Evolutionary conservation across 2,113 vertebrate genomes (phyloP).

Genomic region (Ceyx cyanopectus): DNA sequence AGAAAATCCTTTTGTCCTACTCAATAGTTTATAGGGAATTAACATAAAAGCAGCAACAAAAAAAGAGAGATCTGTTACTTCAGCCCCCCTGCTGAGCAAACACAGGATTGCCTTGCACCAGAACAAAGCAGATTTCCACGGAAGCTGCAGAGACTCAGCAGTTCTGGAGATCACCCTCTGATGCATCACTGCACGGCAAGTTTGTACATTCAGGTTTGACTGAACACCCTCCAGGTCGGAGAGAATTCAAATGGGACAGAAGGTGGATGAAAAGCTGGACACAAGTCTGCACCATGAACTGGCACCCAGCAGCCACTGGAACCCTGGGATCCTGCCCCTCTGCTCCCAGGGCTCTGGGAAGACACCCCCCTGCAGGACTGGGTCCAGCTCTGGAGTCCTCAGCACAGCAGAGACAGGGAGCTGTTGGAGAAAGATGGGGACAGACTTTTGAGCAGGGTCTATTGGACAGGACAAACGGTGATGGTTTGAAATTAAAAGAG

Average conservation of each 20-base stretch:
- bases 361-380: neutral
- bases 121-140: neutral
- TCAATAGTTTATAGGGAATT: neutral
- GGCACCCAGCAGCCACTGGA: neutral
- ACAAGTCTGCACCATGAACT: neutral
- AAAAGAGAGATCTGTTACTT: neutral
- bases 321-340: neutral
- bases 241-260: neutral
- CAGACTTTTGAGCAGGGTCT: too few species aligned
- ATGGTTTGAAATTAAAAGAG: too few species aligned
- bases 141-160: neutral
- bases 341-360: neutral
- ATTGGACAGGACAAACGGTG: too few species aligned
- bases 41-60: neutral
- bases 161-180: neutral
- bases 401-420: too few species aligned
- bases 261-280: neutral
- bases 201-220: neutral
- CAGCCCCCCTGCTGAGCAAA: neutral
- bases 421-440: too few species aligned
- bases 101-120: too few species aligned
- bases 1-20: neutral
- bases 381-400: neutral
- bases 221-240: neutral
- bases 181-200: accelerated